These are phyloP conservation scores for Sesia apiformis DNA, from an alignment of 2,888 invertebrate genomes.

Conservation along the genomic window DNA sequence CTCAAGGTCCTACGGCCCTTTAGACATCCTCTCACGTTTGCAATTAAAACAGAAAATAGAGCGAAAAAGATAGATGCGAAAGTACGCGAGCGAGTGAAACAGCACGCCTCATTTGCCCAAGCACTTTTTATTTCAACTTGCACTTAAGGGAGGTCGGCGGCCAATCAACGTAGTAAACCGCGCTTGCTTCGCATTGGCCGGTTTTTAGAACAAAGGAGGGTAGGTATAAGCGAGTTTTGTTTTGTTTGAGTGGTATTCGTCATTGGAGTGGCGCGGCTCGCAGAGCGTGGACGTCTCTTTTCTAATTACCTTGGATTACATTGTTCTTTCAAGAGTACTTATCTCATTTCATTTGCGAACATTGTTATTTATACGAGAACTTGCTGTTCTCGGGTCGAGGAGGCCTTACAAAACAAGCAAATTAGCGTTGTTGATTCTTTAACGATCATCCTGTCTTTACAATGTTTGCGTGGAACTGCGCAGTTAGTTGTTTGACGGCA, in stretches of 20 bases:
- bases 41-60: constrained; percentile 72
- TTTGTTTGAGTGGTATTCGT: constrained; percentile 64
- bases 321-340: constrained; percentile 47
- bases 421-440: constrained; percentile 57
- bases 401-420: constrained; percentile 55
- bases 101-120: constrained; percentile 62
- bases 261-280: constrained; percentile 56
- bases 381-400: constrained; percentile 29
- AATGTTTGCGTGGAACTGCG: constrained; percentile 35
- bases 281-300: constrained; percentile 52
- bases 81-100: constrained; percentile 42
- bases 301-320: constrained; percentile 56
- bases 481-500: constrained; percentile 10
- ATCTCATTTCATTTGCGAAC: constrained; percentile 49
- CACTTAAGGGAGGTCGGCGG: constrained; percentile 66
- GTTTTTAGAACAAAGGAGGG: constrained; percentile 69
- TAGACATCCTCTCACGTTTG: constrained; percentile 67
- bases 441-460: constrained; percentile 37
- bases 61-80: constrained; percentile 35
- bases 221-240: constrained; percentile 72
- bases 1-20: constrained; percentile 70
- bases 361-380: constrained; percentile 62
- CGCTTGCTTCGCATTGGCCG: constrained; percentile 67
- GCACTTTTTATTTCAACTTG: constrained; percentile 70
- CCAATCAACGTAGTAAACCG: constrained; percentile 69